Evolutionary conservation across 1,140 invertebrate genomes (phyloP), one percentile per base, ranked within the genome.

Genomic region (Mylabris phalerata): DNA sequence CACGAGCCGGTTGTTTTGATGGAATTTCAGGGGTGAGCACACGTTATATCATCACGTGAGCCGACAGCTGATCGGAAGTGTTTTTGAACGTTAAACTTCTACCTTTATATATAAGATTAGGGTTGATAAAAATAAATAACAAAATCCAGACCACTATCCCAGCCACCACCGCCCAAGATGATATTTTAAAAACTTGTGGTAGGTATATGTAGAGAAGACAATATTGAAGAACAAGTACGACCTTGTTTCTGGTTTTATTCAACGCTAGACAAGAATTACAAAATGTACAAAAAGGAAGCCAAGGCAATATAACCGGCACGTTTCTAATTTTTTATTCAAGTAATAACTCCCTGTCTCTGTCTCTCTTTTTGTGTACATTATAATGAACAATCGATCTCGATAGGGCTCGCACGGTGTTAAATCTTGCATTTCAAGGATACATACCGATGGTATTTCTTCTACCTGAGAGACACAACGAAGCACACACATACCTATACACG

Each of bases 381-480:
- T 54, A 54, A 45, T 45, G 32, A 40, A 54, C 51, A 54, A 54
- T 54, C 51, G 51, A 54, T 54, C 51, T 25, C 51, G 51, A 54
- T 54, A 54, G 46, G 46, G 43, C 39, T 38, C 19, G 42, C 39
- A 54, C 46, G 50, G 44, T 48, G 32, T 41, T 55, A 48, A 40
- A 59, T 40, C 41, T 60, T 48, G 50, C 13, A 60, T 54, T 60
- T 60, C 50, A 60, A 60, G 50, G 51, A 25, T 54, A 54, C 42
- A 52, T 13, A 42, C 26, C 42, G 43, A n/a, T 45, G 40, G 27
- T 43, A 43, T 43, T 27, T 40, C 24, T 44, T 54, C 43, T 54
- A 54, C 51, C 51, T 54, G 51, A 54, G 50, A 27, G 51, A 46
- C 4, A 45, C 50, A 43, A 24, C 50, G 40, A 32, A 27, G 40